These are phyloP conservation scores for Nothocercus nigrocapillus DNA, from an alignment of 2,113 vertebrate genomes.

Conservation along the genomic window DNA sequence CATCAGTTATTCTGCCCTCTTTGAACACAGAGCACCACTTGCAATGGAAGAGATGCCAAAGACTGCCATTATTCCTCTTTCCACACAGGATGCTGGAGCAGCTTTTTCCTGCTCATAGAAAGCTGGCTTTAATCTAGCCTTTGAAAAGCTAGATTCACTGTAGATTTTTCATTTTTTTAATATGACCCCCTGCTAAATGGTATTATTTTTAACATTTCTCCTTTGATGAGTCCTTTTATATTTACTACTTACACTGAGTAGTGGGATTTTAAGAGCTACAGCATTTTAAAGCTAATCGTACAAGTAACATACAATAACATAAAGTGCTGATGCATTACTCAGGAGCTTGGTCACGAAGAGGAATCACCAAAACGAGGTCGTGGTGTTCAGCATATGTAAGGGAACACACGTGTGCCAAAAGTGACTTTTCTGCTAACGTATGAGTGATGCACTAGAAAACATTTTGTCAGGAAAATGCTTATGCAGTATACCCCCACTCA, in stretches of 20 bases:
- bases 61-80: background rate
- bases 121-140: background rate
- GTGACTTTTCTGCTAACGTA: conserved; percentile 59
- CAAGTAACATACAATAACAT: background rate
- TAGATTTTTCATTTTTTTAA: background rate
- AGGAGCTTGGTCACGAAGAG: background rate
- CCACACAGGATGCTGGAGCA: background rate
- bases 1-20: background rate
- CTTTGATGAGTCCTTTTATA: background rate
- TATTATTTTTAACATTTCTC: background rate
- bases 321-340: background rate
- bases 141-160: background rate
- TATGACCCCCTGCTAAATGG: background rate
- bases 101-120: background rate
- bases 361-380: background rate
- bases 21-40: rapidly evolving
- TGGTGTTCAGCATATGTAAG: background rate
- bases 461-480: conserved; percentile 24
- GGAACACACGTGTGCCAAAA: background rate
- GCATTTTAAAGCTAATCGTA: background rate
- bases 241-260: background rate
- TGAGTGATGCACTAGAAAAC: background rate
- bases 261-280: background rate
- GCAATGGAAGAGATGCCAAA: background rate
- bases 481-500: background rate